These are phyloP conservation scores for Lophius americanus DNA, from an alignment of 2,797 vertebrate species.

Conservation along the genomic window DNA sequence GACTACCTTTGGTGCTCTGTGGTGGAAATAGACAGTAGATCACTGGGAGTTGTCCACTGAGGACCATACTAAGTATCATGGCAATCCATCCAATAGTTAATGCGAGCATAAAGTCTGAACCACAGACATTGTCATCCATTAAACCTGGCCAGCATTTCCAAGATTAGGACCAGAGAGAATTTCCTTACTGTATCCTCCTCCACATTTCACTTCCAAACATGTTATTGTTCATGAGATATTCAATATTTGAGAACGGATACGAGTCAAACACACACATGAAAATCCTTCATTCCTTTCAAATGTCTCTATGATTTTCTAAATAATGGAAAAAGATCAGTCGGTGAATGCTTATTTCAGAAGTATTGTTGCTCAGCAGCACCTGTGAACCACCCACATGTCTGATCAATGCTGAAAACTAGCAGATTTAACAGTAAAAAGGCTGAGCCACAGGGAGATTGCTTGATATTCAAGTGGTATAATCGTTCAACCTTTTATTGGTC, in stretches of 20 bases:
- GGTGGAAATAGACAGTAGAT: neutral
- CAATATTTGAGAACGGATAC: constrained; percentile 13
- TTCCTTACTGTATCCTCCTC: neutral
- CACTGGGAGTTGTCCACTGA: neutral
- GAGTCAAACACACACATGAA: constrained; percentile 8
- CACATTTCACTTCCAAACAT: neutral
- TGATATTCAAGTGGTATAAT: constrained; percentile 57
- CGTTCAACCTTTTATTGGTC: constrained; percentile 38
- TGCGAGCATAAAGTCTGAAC: constrained; percentile 8
- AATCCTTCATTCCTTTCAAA: constrained; percentile 11
- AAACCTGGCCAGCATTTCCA: neutral
- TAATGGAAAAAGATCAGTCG: constrained; percentile 22
- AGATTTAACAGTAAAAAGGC: constrained; percentile 37
- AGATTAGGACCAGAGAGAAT: constrained; percentile 4
- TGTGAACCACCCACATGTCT: constrained; percentile 47
- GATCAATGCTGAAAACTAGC: constrained; percentile 39
- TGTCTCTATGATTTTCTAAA: constrained; percentile 12
- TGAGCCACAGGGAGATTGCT: constrained; percentile 25
- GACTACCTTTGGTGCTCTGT: neutral
- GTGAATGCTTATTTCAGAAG: constrained; percentile 19
- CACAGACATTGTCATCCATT: neutral
- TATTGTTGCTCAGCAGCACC: constrained; percentile 48
- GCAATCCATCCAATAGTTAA: neutral
- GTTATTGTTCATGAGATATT: constrained; percentile 15
- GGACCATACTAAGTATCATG: neutral